These are phyloP conservation scores for Anguilla anguilla DNA, from an alignment of 2,797 vertebrate genomes.

Conservation along the genomic window DNA sequence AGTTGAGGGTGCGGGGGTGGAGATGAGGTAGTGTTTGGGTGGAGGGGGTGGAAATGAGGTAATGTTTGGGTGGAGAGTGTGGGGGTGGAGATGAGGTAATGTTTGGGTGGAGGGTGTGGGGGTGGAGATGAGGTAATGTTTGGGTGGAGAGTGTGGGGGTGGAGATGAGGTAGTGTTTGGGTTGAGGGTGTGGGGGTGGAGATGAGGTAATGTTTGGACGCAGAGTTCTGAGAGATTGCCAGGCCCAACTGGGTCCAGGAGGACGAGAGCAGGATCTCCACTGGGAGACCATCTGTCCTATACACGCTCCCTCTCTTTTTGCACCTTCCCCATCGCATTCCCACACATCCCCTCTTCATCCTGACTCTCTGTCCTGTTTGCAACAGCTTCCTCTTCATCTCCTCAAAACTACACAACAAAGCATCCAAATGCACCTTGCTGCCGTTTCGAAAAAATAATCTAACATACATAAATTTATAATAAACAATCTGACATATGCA, in stretches of 20 bases:
- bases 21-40: too few relatives aligned
- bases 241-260: constrained; percentile 60
- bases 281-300: constrained; percentile 82
- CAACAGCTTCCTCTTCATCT: background rate
- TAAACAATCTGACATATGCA: too few relatives aligned
- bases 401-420: background rate
- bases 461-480: too few relatives aligned
- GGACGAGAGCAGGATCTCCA: constrained; percentile 72
- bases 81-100: too few relatives aligned
- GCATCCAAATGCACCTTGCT: too few relatives aligned
- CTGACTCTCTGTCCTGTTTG: background rate
- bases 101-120: too few relatives aligned
- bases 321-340: constrained; percentile 21
- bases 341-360: background rate
- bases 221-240: constrained; percentile 59
- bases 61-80: too few relatives aligned
- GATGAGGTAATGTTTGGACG: constrained; percentile 69
- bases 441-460: too few relatives aligned
- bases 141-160: constrained; percentile 40
- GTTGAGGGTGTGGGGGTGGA: background rate
- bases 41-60: too few relatives aligned
- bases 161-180: constrained; percentile 26
- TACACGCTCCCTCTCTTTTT: constrained; percentile 59
- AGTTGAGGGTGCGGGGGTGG: constrained; percentile 59
- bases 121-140: constrained; percentile 26